phyloP scores from a whole-genome alignment of 2,797 vertebrate genomes.

The Setipinna tenuifilis region DNA sequence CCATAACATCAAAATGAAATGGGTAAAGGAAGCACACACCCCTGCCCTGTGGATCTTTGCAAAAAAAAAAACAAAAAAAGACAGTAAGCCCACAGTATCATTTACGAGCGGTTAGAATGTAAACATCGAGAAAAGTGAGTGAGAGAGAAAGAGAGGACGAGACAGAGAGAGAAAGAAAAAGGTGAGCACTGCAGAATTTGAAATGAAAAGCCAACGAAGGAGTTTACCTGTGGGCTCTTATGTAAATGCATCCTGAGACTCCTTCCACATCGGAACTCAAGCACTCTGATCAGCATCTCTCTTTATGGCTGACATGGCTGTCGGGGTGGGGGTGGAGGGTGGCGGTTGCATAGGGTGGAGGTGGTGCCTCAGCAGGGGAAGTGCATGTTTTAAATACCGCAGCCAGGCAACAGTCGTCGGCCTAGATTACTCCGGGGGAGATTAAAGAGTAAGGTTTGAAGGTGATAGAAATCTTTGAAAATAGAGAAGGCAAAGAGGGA shows the following conservation, averaged over 20 bases:
- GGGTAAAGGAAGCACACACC: background rate
- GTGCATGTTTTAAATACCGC: conserved; percentile 16
- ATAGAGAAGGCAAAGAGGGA: background rate
- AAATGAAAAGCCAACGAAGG: conserved; percentile 35
- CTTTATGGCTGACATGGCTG: conserved; percentile 49
- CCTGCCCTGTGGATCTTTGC: too few relatives aligned
- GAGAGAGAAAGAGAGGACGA: background rate
- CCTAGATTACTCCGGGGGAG: conserved; percentile 35
- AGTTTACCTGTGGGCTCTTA: conserved; percentile 47
- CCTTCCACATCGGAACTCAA: conserved; percentile 31
- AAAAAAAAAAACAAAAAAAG: too few relatives aligned
- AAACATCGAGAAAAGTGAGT: conserved; percentile 23
- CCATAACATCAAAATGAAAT: background rate
- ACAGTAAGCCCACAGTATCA: conserved; percentile 27
- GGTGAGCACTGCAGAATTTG: conserved; percentile 37
- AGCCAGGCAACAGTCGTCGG: conserved; percentile 23
- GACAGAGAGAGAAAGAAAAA: conserved; percentile 11
- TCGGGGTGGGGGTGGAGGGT: conserved; percentile 18
- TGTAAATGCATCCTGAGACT: conserved; percentile 45
- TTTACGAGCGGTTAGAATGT: conserved; percentile 37
- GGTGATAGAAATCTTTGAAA: conserved; percentile 34
- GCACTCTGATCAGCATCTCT: conserved; percentile 43
- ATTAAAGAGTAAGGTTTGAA: conserved; percentile 35
- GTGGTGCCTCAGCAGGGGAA: background rate
- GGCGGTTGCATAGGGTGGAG: background rate